Evolutionary conservation across 2,888 invertebrate species (phyloP).

Genomic region (Caradrina clavipalpis): DNA sequence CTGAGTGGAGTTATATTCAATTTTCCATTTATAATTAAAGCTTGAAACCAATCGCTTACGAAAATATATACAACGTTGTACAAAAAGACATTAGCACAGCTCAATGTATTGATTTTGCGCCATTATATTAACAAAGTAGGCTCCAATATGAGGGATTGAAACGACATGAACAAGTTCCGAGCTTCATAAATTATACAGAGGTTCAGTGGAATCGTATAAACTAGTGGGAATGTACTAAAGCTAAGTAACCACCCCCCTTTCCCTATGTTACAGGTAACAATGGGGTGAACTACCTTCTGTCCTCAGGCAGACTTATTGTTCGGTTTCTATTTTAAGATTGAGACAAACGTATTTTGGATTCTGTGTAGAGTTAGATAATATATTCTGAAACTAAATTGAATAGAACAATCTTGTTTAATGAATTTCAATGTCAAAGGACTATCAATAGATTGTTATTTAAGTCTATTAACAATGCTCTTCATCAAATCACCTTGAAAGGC

Average conservation of each 20-base stretch:
- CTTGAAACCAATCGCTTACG: slow-evolving; percentile 21
- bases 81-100: slow-evolving; percentile 35
- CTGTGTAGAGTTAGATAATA: slow-evolving; percentile 1
- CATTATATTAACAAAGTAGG: slow-evolving; percentile 51
- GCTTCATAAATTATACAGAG: slow-evolving; percentile 57
- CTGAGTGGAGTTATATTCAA: slow-evolving; percentile 73
- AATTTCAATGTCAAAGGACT: background rate
- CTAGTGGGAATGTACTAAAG: slow-evolving; percentile 32
- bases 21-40: slow-evolving; percentile 68
- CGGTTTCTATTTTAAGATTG: slow-evolving; percentile 11
- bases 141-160: slow-evolving; percentile 43
- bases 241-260: slow-evolving; percentile 23
- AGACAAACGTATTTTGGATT: slow-evolving; percentile 27
- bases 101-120: slow-evolving; percentile 46
- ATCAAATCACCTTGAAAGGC: slow-evolving; percentile 29
- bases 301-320: slow-evolving; percentile 18
- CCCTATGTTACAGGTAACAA: slow-evolving; percentile 15
- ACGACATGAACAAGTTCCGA: slow-evolving; percentile 39
- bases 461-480: background rate
- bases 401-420: background rate
- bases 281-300: slow-evolving; percentile 34
- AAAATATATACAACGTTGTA: slow-evolving; percentile 39
- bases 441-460: slow-evolving; percentile 1
- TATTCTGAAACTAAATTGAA: slow-evolving; percentile 10
- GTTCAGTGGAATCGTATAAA: slow-evolving; percentile 39